Base-by-base conservation (phyloP, 2,888 invertebrate species). In the Sarcophaga subvicina region DNA sequence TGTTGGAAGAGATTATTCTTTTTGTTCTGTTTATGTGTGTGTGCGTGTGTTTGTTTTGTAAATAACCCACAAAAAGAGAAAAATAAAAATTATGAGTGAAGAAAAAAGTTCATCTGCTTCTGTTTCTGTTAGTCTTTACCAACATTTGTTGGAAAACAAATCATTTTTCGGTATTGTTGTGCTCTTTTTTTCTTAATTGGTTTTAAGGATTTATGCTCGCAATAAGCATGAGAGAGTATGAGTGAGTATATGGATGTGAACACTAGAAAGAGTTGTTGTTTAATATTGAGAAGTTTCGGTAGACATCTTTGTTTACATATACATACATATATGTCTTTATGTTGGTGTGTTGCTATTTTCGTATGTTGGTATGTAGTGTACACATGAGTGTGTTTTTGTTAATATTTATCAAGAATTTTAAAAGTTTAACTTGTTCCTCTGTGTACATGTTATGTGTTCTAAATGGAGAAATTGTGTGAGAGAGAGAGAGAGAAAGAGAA, bases 341-440 rank as follows among this genome's bases (percentile, higher is more conserved):
- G 4, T 22, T 17, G 11, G 59, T 63, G n/a, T 37, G 54, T 37
- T 59, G 20, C 14, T 76, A 20, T 66, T 49, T 76, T 3, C 45
- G 14, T 72, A 37, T 62, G 47, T 73, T 37, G 66, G 37, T 37
- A 37, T 37, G 8, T 10, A 37, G 37, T 37, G 37, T 37, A 10
- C 10, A 37, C 37, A 37, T 10, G 8, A 37, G 20, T 37, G 37
- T 37, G 37, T 37, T 8, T 37, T 37, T 37, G 37, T 37, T 37
- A 37, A 37, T 37, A 66, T 66, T 76, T 66, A 27, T 59, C 54
- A 67, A 76, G 47, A 76, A 54, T 67, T 76, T 59, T n/a, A 25
- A 72, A 76, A 67, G 66, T 76, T 76, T 66, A 67, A 59, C 17
- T 76, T 76, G 66, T 67, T 67, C 66, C 66, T 66, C 54, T 37